Conservation (phyloP, 2,888 invertebrate genomes). For the Biston betularia region DNA sequence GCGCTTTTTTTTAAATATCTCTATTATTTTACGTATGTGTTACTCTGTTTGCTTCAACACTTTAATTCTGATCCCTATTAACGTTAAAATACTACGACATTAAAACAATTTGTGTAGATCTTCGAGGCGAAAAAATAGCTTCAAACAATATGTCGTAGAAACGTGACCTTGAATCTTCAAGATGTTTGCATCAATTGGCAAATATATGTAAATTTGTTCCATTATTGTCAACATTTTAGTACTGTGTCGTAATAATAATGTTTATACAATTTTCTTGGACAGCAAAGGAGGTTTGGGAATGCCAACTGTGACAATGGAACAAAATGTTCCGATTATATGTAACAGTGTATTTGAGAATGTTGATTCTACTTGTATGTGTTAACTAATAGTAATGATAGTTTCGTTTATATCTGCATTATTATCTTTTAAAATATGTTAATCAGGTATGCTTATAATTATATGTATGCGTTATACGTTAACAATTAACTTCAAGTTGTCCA, state of each 20-base stretch:
- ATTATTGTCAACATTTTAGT: constrained; percentile 8
- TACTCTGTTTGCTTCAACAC: constrained; percentile 11
- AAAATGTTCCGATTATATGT: neutral
- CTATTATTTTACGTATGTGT: neutral
- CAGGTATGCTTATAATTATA: neutral
- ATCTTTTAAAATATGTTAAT: constrained; percentile 18
- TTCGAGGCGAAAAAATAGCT: constrained; percentile 20
- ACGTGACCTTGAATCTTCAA: constrained; percentile 26
- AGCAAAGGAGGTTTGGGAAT: neutral
- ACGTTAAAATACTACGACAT: constrained; percentile 14
- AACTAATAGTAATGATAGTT: constrained; percentile 25
- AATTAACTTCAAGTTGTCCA: neutral
- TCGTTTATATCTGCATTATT: constrained; percentile 18
- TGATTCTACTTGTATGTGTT: constrained; percentile 6
- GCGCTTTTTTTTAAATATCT: neutral
- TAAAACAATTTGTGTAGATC: constrained; percentile 23
- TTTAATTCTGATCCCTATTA: constrained; percentile 19
- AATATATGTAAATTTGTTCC: constrained; percentile 30
- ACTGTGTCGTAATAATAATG: constrained; percentile 1
- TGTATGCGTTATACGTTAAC: neutral
- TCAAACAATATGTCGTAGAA: constrained; percentile 39
- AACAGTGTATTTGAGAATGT: neutral
- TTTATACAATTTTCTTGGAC: neutral
- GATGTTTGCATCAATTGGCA: constrained; percentile 39
- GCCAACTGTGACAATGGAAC: constrained; percentile 11